Percentiles rank a stretch among this genome's conserved stretches.
Conservation (phyloP, 2,797 vertebrate genomes). For the Sebastes hubbsi region DNA sequence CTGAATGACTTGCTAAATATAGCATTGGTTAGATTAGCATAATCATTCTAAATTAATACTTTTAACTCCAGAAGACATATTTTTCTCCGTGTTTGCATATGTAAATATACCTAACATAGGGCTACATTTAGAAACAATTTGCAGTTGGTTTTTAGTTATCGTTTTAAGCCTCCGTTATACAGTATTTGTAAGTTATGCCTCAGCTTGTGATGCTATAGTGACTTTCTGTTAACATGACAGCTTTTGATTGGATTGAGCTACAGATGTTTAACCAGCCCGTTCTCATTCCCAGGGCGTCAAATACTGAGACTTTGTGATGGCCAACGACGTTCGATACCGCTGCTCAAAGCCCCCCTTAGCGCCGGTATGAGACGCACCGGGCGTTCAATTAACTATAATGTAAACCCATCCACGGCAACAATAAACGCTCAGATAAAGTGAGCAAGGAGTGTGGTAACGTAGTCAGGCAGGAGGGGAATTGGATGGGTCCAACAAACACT, state of each 20-base stretch:
- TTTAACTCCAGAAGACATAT: not conserved
- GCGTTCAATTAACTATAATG: no score
- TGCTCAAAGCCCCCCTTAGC: fast-evolving
- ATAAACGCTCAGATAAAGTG: no score
- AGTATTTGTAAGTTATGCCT: not conserved
- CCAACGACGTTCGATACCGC: no score
- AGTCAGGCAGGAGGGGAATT: no score
- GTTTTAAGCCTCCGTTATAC: not conserved
- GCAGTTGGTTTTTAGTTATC: not conserved
- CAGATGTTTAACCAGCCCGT: no score
- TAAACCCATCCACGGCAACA: no score
- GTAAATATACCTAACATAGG: not conserved
- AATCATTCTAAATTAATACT: not conserved
- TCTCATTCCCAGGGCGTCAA: no score
- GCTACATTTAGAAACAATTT: not conserved
- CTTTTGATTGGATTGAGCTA: no score
- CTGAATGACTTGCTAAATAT: not conserved
- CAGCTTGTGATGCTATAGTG: not conserved
- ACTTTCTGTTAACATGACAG: not conserved
- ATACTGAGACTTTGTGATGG: no score
- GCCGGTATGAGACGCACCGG: no score
- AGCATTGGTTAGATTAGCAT: not conserved
- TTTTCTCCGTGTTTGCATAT: not conserved
- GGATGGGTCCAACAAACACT: no score
- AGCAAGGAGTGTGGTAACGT: no score